Evolutionary conservation across 2,797 vertebrate genomes (phyloP), one percentile per base, ranked within the genome.

Genomic region (Setipinna tenuifilis): DNA sequence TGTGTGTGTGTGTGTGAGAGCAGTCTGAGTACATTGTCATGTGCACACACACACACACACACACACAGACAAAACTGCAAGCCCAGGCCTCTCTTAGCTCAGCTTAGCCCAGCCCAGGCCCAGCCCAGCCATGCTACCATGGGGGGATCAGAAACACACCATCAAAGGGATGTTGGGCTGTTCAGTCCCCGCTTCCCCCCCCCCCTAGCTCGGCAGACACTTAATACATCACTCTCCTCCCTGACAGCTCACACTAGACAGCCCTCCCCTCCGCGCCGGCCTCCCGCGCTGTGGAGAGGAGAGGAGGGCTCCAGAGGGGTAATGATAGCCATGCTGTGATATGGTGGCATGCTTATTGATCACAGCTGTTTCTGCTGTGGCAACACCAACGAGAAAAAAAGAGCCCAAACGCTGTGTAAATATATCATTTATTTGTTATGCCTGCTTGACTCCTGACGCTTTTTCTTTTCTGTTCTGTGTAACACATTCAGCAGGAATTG

Each of bases 111-210:
- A 4, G 41, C 50, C n/a, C 41, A 25, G n/a, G 46, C 10, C 41
- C 41, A n/a, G 21, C 46, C 61, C 57, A 82, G 61, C 41, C 23
- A 50, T n/a, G 65, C 57, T 58, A 82, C 81, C 85, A 59, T 62
- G 83, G 11, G 78, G 75, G 87, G 83, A 87, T 90, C 83, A 57
- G 44, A 89, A 75, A 19, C 71, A 48, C 61, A 28, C 25, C 83
- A 88, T 86, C 88, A 87, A 91, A 89, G 82, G 81, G 81, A 59
- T 83, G 44, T 54, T 41, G 87, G 86, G 86, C 58, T 82, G 78
- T 68, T 85, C 25, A 83, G 85, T 87, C 31, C 85, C 86, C 89
- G 88, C n/a, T n/a, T n/a, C 83, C 89, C 87, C 87, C 82, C 46
- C 86, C 90, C 90, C 84, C 71, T 28, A 23, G 44, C 44, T 23